Percentiles rank a stretch among this genome's conserved stretches.
Evolutionary conservation across 2,113 vertebrate genomes (phyloP).

Genomic region (Centropristis striata): DNA sequence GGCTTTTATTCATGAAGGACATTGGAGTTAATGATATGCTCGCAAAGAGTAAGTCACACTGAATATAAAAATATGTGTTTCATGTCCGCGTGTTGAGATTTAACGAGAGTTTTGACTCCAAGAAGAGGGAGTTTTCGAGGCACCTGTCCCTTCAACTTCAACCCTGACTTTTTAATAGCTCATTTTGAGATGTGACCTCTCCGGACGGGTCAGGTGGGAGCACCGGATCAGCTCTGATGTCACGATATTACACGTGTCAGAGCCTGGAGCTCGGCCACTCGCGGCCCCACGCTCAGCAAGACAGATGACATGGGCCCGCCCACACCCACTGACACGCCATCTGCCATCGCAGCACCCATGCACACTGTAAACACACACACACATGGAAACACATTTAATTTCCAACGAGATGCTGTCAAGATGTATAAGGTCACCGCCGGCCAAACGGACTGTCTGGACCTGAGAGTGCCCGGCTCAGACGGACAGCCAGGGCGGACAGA

Average conservation of each 20-base stretch:
- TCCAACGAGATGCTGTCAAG: constrained; percentile 65
- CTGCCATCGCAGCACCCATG: constrained; percentile 64
- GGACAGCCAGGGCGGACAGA: constrained; percentile 36
- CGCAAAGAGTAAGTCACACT: neutral
- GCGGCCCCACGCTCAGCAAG: constrained; percentile 55
- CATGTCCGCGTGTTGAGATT: neutral
- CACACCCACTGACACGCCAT: constrained; percentile 75
- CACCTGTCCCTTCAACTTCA: neutral
- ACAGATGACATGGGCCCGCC: constrained; percentile 73
- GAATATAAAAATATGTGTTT: neutral
- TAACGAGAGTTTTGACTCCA: no score
- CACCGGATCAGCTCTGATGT: constrained; percentile 56
- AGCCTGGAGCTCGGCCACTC: constrained; percentile 68
- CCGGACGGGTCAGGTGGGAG: constrained; percentile 36
- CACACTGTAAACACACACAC: constrained; percentile 37
- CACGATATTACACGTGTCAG: constrained; percentile 56
- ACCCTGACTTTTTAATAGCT: neutral
- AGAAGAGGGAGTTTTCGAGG: neutral
- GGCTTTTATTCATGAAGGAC: neutral
- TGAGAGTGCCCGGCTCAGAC: constrained; percentile 15
- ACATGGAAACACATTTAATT: constrained; percentile 56
- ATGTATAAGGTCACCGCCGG: constrained; percentile 57
- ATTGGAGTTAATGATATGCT: neutral
- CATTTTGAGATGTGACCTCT: constrained; percentile 44
- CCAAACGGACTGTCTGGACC: constrained; percentile 34